Percentiles rank a stretch among this genome's conserved stretches.
Conservation (phyloP, 2,113 vertebrate species). For the Piaya cayana region DNA sequence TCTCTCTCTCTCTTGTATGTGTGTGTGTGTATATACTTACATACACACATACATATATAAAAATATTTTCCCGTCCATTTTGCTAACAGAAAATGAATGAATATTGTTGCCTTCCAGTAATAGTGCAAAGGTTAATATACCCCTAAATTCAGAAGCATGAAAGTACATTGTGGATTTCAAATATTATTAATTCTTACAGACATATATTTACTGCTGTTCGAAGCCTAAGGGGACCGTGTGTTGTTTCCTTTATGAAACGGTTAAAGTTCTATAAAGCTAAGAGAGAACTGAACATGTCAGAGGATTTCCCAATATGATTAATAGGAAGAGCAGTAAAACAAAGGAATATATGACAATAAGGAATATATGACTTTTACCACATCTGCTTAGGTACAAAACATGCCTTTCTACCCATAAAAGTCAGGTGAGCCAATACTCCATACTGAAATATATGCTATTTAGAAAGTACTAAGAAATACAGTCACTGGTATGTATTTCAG, state of each 20-base stretch:
- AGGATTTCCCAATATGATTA: not conserved
- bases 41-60: rapidly evolving
- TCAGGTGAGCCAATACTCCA: not conserved
- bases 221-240: not conserved
- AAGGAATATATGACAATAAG: not conserved
- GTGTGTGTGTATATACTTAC: not conserved
- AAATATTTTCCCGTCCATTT: not conserved
- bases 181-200: slow-evolving; percentile 31
- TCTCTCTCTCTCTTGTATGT: not conserved
- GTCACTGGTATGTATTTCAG: not conserved
- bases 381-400: not conserved
- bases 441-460: not conserved
- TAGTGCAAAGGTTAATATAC: slow-evolving; percentile 30
- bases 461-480: not conserved
- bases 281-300: not conserved
- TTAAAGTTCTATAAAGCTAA: not conserved
- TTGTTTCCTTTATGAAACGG: not conserved
- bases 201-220: not conserved
- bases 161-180: slow-evolving; percentile 4
- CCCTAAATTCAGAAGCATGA: not conserved
- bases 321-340: not conserved
- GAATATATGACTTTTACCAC: not conserved
- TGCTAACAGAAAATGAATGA: not conserved
- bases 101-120: slow-evolving; percentile 9
- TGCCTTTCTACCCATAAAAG: not conserved